These are phyloP conservation scores for Hedya salicella DNA, from an alignment of 2,888 invertebrate genomes.

Conservation along the genomic window DNA sequence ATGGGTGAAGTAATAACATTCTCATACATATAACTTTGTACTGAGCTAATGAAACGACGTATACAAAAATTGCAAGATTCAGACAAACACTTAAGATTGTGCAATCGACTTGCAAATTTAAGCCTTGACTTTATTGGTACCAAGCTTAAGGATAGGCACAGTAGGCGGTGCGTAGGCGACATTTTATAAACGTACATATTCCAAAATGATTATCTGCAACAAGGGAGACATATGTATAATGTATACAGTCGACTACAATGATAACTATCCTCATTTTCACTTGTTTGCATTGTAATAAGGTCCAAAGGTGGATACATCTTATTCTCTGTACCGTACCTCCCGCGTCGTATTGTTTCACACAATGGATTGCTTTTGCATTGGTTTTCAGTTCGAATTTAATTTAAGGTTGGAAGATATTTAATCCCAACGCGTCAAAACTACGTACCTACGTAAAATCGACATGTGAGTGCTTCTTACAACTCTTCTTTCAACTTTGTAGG, in stretches of 20 bases:
- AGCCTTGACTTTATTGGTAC: conserved; percentile 39
- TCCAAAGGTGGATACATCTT: too few species aligned
- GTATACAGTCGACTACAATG: too few species aligned
- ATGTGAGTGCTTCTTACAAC: too few species aligned
- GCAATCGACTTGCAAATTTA: conserved; percentile 38
- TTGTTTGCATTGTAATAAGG: too few species aligned
- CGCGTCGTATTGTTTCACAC: not conserved
- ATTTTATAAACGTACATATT: conserved; percentile 8
- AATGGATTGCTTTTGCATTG: not conserved
- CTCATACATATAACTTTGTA: too few species aligned
- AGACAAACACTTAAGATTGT: conserved; percentile 23
- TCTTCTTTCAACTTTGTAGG: too few species aligned
- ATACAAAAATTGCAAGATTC: not conserved
- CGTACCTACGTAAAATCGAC: too few species aligned
- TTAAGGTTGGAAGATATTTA: too few species aligned
- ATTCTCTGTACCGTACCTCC: too few species aligned
- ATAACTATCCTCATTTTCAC: too few species aligned
- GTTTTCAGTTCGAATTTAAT: not conserved
- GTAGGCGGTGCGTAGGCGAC: conserved; percentile 37
- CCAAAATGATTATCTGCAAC: not conserved
- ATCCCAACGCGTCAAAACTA: too few species aligned
- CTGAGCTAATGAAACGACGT: not conserved
- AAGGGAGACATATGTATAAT: conserved; percentile 1
- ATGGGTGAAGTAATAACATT: too few species aligned
- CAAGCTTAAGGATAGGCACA: conserved; percentile 20